Evolutionary conservation across 2,113 vertebrate genomes (phyloP), one percentile per base, ranked within the genome.

Genomic region (Chloroceryle aenea): DNA sequence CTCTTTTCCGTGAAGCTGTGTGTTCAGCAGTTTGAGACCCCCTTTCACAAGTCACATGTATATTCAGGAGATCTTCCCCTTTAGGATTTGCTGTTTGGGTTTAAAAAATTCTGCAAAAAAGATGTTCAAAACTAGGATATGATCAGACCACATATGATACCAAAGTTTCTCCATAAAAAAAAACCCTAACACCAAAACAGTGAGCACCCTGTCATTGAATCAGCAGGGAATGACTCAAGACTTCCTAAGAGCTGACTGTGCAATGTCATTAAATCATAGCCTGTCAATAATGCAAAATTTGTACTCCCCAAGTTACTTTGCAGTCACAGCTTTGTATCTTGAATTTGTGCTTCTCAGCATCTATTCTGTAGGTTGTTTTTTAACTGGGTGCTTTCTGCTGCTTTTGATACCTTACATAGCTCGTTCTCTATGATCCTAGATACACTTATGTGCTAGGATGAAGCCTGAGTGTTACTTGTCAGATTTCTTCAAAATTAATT

Each of bases 21-120:
- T 52, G 63, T 72, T 97, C 91, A 78, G 96, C 92, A 89, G 69
- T 90, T 90, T 63, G 95, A 96, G 68, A 81, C 23, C 45, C 79
- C 85, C 94, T 87, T 90, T 79, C 94, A 79, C 85, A 78, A 95
- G 25, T 55, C 43, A 45, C 21, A 8, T 4, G 4, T 59, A 36
- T 53, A 78, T 63, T 61, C 38, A 90, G 32, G 47, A 25, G 23
- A 80, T 27, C 23, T 63, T 52, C 56, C 34, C 12, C 23, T 62
- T 63, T 27, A 55, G 45, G 25, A 85, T 72, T 96, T 83, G 32
- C 42, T 63, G 17, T 29, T 32, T 17, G 66, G 22, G 17, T 64
- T 64, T 43, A 50, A 74, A 58, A 89, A 87, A 32, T 27, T 53
- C 45, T 42, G 27, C 9, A 36, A 80, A 61, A 82, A 90, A 53